phyloP scores from a whole-genome alignment of 2,113 vertebrate species.

The Mola mola region DNA sequence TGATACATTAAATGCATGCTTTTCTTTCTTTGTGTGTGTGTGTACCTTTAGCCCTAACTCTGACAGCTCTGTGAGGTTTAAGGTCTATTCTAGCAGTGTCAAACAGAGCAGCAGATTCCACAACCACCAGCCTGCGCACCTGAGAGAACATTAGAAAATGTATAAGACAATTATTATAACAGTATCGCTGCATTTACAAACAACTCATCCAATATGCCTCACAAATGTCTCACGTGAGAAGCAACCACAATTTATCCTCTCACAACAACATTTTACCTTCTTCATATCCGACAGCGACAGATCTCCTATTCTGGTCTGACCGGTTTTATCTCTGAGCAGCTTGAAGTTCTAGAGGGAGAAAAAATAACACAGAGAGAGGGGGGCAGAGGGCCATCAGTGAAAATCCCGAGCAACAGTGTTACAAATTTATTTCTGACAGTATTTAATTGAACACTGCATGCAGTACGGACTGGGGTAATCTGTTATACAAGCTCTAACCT shows the following conservation, averaged over 20 bases:
- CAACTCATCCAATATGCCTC: no score
- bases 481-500: conserved; percentile 24
- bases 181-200: not conserved
- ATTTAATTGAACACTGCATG: not conserved
- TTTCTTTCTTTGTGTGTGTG: not conserved
- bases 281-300: conserved; percentile 95
- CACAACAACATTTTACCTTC: conserved; percentile 70
- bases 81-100: conserved; percentile 89
- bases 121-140: conserved; percentile 87
- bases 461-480: not conserved
- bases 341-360: conserved; percentile 85
- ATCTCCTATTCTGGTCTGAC: conserved; percentile 91
- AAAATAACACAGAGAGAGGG: not conserved
- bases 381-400: not conserved
- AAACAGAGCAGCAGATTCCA: conserved; percentile 94
- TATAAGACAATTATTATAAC: not conserved
- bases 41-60: conserved; percentile 91
- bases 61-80: conserved; percentile 91
- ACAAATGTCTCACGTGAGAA: no score
- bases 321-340: conserved; percentile 92
- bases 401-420: no score
- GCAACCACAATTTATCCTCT: not conserved
- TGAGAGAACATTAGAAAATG: conserved; percentile 15
- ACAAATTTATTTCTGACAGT: not conserved
- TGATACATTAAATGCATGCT: no score